Conservation (phyloP, 1,140 invertebrate species). For the Brachionus plicatilis region DNA sequence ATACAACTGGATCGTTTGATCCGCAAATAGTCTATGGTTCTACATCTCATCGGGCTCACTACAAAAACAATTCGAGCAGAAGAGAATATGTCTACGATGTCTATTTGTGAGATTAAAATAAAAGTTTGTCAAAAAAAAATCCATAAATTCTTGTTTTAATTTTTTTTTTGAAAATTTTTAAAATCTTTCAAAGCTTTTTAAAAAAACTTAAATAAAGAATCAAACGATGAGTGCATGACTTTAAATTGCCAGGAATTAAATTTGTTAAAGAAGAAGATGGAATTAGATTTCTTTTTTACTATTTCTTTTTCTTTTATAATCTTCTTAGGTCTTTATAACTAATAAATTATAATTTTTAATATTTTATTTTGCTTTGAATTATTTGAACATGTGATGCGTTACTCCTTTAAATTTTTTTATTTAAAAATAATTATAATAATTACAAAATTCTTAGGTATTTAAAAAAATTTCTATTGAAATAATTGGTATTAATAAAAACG, state of each 20-base stretch:
- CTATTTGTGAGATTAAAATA: conserved; percentile 5
- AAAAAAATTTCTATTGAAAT: no score
- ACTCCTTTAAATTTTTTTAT: neutral
- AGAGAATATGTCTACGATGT: conserved; percentile 14
- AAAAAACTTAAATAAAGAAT: neutral
- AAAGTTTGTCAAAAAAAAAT: neutral
- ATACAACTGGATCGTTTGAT: neutral
- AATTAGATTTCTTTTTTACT: neutral
- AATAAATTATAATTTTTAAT: neutral
- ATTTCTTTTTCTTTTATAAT: neutral
- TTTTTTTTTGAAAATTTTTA: neutral
- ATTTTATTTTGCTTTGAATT: neutral
- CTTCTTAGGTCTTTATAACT: neutral
- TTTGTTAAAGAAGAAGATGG: neutral
- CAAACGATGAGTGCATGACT: neutral
- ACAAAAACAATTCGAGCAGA: neutral
- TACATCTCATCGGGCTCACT: conserved; percentile 4
- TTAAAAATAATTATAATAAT: neutral
- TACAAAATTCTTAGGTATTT: neutral
- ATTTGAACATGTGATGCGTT: neutral
- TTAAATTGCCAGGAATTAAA: neutral
- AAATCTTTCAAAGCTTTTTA: conserved; percentile 6
- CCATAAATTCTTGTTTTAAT: neutral
- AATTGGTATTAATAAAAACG: no score
- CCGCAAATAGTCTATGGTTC: neutral